Base-by-base conservation (phyloP, 2,888 invertebrate species). In the Steinernema carpocapsae region DNA sequence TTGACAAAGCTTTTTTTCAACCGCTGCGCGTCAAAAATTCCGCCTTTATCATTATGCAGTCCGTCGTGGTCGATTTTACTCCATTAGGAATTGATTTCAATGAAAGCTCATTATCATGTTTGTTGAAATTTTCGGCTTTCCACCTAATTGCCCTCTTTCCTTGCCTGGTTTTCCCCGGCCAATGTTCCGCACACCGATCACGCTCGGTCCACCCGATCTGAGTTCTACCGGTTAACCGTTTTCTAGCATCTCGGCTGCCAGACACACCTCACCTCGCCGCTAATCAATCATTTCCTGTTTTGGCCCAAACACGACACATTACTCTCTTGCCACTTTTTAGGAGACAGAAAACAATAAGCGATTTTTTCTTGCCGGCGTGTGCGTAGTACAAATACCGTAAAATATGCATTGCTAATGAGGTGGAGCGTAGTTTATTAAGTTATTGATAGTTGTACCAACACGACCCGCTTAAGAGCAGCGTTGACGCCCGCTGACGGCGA, bases 71-170 rank as follows among this genome's bases (percentile, higher is more conserved):
- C 64, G 24, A 37, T 26, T 37, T 64, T 32, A 17, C 64, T 64
- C 19, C 64, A 64, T 64, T 64, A 64, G 64, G 26, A 64, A 64
- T 64, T 64, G 64, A 64, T 64, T 64, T 64, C 64, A 64, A 17
- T 64, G 64, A 29, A 64, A 26, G 64, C 64, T 64, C 64, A 64
- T 64, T 64, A 64, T 32, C 64, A 29, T 64, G 64, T 64, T 64
- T 32, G 64, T 64, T 64, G 7, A 64, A 64, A 32, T 64, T 64
- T 64, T 29, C 64, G 64, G 32, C 32, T 29, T 64, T 29, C 32
- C 64, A 56, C 22, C 64, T 64, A 64, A 64, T 64, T 64, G 64
- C 64, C 32, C 64, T 29, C 48, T 48, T 48, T 48, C 19, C 32
- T 32, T 64, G n/a, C n/a, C n/a, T n/a, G n/a, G n/a, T 64, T 64